Evolutionary conservation across 2,888 invertebrate species (phyloP).

Genomic region (Hedychridium roseum): DNA sequence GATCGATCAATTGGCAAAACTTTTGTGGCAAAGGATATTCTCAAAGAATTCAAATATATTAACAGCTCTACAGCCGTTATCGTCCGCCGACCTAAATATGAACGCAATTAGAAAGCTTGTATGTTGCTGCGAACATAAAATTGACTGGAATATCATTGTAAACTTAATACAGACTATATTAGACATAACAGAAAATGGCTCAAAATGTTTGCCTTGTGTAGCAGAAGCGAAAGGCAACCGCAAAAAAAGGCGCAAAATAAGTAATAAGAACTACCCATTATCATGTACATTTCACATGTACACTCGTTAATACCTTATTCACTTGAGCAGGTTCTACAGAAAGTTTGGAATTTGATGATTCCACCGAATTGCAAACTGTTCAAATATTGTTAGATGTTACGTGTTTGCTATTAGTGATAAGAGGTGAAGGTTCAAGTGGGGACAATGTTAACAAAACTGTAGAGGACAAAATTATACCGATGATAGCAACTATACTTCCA

Average conservation of each 20-base stretch:
- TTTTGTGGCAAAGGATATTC: slow-evolving; percentile 26
- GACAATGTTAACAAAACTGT: slow-evolving; percentile 2
- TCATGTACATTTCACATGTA: too few relatives aligned
- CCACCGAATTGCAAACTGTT: neutral
- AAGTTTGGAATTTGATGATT: neutral
- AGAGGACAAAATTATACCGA: slow-evolving; percentile 4
- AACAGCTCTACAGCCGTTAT: too few relatives aligned
- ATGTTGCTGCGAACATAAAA: slow-evolving; percentile 21
- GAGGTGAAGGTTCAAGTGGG: slow-evolving; percentile 4
- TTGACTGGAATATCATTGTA: slow-evolving; percentile 22
- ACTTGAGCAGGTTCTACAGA: neutral
- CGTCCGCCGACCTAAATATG: too few relatives aligned
- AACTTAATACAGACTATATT: slow-evolving; percentile 25
- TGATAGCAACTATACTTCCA: slow-evolving; percentile 10
- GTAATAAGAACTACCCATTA: neutral
- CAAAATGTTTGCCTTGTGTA: slow-evolving; percentile 1
- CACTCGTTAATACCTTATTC: too few relatives aligned
- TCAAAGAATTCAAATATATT: slow-evolving; percentile 8
- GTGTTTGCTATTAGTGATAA: slow-evolving; percentile 26
- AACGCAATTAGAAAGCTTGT: slow-evolving; percentile 32
- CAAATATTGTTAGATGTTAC: slow-evolving; percentile 27
- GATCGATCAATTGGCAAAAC: slow-evolving; percentile 23
- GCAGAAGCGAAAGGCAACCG: neutral
- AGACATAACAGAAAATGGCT: slow-evolving; percentile 12
- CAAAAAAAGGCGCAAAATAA: slow-evolving; percentile 1